A percentile compares a stretch with the other conserved stretches of the same genome.
Evolutionary conservation across 2,113 vertebrate genomes (phyloP).

Genomic region (Pionites leucogaster): DNA sequence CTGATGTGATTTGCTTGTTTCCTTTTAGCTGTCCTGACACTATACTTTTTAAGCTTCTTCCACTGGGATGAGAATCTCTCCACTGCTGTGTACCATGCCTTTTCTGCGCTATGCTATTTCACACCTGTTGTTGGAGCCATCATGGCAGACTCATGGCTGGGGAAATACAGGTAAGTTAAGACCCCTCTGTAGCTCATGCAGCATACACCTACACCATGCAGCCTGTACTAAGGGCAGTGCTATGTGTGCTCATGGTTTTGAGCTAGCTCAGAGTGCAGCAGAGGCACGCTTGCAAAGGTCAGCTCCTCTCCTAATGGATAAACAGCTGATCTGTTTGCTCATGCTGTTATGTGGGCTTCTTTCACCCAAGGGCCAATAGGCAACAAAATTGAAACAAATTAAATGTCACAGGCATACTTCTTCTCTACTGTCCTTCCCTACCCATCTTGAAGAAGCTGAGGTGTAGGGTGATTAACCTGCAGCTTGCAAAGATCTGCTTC

Average conservation of each 20-base stretch:
- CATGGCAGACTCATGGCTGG: conserved; percentile 96
- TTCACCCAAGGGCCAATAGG: background rate
- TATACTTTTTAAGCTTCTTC: conserved; percentile 93
- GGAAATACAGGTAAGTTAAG: conserved; percentile 91
- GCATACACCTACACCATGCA: background rate
- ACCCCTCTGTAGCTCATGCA: background rate
- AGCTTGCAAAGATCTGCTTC: background rate
- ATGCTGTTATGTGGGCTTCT: background rate
- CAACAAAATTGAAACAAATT: background rate
- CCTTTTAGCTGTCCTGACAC: conserved; percentile 86
- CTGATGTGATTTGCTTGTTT: conserved; percentile 14
- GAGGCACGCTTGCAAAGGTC: background rate
- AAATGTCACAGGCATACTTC: background rate
- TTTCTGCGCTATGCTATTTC: conserved; percentile 93
- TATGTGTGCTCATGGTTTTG: background rate
- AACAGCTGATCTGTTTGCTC: background rate
- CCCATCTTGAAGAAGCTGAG: background rate
- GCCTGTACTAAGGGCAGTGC: background rate
- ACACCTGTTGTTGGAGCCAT: conserved; percentile 92
- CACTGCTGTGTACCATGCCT: conserved; percentile 94
- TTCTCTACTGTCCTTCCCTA: background rate
- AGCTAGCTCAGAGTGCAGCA: background rate
- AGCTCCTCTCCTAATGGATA: background rate
- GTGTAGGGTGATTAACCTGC: background rate
- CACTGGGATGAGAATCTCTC: conserved; percentile 90